Percentiles rank a stretch among this genome's conserved stretches.
Evolutionary conservation across 1,140 invertebrate genomes (phyloP).

Genomic region (Tetranychus urticae): DNA sequence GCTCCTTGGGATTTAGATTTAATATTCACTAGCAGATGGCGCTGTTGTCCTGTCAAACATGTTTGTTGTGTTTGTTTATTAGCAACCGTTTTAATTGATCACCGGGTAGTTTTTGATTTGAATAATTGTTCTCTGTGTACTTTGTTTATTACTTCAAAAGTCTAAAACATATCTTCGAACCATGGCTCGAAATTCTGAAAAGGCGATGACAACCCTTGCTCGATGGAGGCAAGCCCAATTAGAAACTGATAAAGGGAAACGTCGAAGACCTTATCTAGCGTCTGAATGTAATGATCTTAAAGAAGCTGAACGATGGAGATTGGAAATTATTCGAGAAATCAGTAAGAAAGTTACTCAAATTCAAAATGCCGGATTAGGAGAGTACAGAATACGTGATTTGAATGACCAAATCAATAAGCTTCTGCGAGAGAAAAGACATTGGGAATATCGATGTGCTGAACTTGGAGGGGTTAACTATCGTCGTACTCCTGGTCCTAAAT

Average conservation of each 20-base stretch:
- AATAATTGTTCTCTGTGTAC: neutral
- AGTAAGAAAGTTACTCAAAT: constrained; percentile 98
- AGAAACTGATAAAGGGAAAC: constrained; percentile 44
- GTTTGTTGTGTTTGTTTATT: no score
- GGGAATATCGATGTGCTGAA: constrained; percentile 87
- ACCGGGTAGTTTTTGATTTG: neutral
- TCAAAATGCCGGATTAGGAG: constrained; percentile 91
- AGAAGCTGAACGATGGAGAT: constrained; percentile 79
- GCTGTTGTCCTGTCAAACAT: no score
- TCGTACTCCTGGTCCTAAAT: constrained; percentile 44
- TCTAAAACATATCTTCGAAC: neutral
- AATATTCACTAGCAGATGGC: no score
- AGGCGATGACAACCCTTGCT: constrained; percentile 66
- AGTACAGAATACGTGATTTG: constrained; percentile 87
- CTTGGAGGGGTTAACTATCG: constrained; percentile 81
- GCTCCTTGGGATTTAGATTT: no score
- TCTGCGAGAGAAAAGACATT: constrained; percentile 72
- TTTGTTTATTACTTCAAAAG: neutral
- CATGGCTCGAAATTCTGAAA: constrained; percentile 30
- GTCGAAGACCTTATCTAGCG: constrained; percentile 69
- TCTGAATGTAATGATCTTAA: constrained; percentile 71
- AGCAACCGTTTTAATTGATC: no score
- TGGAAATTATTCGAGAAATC: constrained; percentile 88
- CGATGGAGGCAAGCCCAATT: constrained; percentile 81
- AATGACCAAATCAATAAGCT: constrained; percentile 99